A percentile compares a stretch with the other conserved stretches of the same genome.
Conservation (phyloP, 2,113 vertebrate genomes). For the Cebus imitator region DNA sequence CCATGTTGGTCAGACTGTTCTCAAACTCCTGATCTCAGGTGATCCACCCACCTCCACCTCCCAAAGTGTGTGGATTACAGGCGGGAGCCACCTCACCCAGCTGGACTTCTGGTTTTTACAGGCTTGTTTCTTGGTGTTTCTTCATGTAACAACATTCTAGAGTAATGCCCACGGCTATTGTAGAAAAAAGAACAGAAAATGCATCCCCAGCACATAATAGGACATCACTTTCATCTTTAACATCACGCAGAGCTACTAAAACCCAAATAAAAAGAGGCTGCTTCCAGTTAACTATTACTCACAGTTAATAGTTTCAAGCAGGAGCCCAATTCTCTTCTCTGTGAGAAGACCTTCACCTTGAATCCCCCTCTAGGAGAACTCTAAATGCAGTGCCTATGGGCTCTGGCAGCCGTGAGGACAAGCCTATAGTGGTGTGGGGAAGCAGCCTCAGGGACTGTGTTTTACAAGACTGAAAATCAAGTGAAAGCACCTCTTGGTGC, state of each 20-base stretch:
- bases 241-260: neutral
- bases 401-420: neutral
- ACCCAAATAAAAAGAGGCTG: neutral
- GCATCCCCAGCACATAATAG: too few species aligned
- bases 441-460: too few species aligned
- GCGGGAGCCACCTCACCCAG: too few species aligned
- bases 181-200: neutral
- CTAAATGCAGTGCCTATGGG: neutral
- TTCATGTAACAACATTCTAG: rapidly evolving
- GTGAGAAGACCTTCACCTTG: neutral
- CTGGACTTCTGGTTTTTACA: neutral
- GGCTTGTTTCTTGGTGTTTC: rapidly evolving
- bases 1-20: too few species aligned
- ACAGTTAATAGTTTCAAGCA: neutral
- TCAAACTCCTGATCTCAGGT: too few species aligned
- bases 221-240: neutral
- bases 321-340: neutral
- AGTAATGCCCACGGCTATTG: rapidly evolving
- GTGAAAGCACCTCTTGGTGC: neutral
- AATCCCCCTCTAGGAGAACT: too few species aligned
- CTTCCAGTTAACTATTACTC: neutral
- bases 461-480: neutral
- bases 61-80: too few species aligned
- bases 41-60: too few species aligned
- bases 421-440: neutral